Percentiles rank a stretch among this genome's conserved stretches.
phyloP scores from a whole-genome alignment of 2,113 vertebrate genomes.

The Tetrax tetrax region DNA sequence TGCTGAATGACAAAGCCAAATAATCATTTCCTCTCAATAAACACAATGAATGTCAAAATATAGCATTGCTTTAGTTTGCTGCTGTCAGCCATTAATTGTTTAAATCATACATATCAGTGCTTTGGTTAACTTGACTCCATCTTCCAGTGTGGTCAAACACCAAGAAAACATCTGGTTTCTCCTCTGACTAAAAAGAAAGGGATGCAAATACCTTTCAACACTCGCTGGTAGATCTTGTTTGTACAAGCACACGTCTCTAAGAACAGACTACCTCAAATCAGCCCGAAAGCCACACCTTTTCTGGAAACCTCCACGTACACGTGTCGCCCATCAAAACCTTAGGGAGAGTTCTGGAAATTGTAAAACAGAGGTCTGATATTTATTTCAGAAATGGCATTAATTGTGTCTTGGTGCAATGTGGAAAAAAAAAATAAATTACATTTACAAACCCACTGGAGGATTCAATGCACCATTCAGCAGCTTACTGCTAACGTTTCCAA shows the following conservation, averaged over 20 bases:
- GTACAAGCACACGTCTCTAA: background rate
- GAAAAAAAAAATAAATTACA: background rate
- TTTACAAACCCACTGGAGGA: constrained; percentile 37
- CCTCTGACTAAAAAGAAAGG: background rate
- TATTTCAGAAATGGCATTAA: constrained; percentile 39
- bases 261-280: background rate
- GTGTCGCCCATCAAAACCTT: background rate
- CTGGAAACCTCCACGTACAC: background rate
- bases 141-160: background rate
- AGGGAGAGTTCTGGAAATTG: background rate
- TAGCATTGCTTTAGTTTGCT: background rate
- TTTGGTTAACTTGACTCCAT: constrained; percentile 4
- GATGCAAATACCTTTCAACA: background rate
- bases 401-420: background rate
- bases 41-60: background rate
- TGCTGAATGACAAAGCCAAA: background rate
- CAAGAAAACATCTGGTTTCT: constrained; percentile 10
- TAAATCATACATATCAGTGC: background rate
- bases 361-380: background rate
- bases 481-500: constrained; percentile 11
- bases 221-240: background rate
- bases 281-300: background rate
- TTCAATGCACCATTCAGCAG: background rate
- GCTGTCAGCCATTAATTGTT: background rate
- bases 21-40: background rate